These are phyloP conservation scores for Odontomachus brunneus DNA, from an alignment of 1,140 invertebrate genomes.

Conservation along the genomic window DNA sequence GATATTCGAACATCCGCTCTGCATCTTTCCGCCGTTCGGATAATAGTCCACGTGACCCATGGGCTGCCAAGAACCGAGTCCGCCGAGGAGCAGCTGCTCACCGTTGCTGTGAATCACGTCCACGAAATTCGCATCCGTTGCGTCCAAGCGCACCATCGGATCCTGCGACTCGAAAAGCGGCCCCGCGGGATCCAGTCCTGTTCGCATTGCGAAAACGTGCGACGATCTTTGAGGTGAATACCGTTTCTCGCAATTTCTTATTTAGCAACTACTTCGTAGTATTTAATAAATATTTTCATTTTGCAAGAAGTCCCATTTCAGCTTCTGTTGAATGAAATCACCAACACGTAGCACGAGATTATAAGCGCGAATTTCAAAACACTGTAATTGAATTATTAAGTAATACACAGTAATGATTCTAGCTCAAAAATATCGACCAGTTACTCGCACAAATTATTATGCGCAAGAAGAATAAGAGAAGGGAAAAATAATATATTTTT, in stretches of 20 bases:
- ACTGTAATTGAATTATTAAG: neutral
- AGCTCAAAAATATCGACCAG: conserved; percentile 34
- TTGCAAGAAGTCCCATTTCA: neutral
- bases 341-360: neutral
- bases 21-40: conserved; percentile 95
- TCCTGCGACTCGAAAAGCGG: conserved; percentile 96
- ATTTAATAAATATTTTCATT: too few relatives aligned
- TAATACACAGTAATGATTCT: neutral
- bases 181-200: conserved; percentile 95
- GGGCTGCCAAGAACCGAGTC: conserved; percentile 93
- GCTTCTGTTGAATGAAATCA: neutral
- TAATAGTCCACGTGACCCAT: conserved; percentile 97
- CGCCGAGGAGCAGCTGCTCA: conserved; percentile 93
- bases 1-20: conserved; percentile 93
- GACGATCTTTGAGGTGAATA: neutral
- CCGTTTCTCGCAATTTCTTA: neutral
- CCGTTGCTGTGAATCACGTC: conserved; percentile 98
- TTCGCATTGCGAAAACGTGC: conserved; percentile 39
- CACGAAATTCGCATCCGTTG: conserved; percentile 95
- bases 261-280: too few relatives aligned
- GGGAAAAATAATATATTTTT: conserved; percentile 4
- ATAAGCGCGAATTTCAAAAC: neutral
- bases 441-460: neutral
- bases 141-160: conserved; percentile 91
- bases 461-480: too few relatives aligned